Evolutionary conservation across 2,797 vertebrate species (phyloP).

Genomic region (Todus mexicanus): DNA sequence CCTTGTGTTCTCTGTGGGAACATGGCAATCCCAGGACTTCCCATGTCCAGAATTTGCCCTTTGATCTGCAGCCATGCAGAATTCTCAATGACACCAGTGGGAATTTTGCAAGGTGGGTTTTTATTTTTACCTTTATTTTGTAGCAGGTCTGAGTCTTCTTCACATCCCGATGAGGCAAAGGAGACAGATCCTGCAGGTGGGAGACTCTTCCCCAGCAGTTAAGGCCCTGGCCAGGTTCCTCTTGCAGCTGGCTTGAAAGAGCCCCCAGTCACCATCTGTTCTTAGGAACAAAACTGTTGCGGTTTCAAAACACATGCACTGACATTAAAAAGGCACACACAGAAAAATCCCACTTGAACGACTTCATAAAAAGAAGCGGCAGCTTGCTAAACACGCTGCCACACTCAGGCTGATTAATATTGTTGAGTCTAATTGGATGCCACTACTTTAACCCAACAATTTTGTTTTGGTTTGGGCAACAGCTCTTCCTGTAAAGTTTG

Average conservation of each 20-base stretch:
- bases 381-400: neutral
- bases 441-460: neutral
- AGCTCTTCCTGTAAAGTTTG: neutral
- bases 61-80: neutral
- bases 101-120: neutral
- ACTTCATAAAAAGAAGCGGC: neutral
- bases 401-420: neutral
- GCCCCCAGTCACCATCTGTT: constrained; percentile 5
- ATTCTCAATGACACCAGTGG: neutral
- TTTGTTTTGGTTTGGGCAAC: neutral
- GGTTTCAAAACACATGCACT: constrained; percentile 12
- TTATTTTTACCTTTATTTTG: neutral
- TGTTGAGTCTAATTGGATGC: neutral
- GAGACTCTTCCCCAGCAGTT: neutral
- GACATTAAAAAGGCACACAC: neutral
- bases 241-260: constrained; percentile 10
- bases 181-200: neutral
- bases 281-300: neutral
- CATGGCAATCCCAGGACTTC: neutral
- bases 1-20: neutral
- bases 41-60: neutral
- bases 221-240: neutral
- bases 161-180: neutral
- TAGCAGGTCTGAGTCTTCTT: neutral
- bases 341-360: neutral